These are phyloP conservation scores for Brachionichthys hirsutus DNA, from an alignment of 2,113 vertebrate genomes.

Conservation along the genomic window DNA sequence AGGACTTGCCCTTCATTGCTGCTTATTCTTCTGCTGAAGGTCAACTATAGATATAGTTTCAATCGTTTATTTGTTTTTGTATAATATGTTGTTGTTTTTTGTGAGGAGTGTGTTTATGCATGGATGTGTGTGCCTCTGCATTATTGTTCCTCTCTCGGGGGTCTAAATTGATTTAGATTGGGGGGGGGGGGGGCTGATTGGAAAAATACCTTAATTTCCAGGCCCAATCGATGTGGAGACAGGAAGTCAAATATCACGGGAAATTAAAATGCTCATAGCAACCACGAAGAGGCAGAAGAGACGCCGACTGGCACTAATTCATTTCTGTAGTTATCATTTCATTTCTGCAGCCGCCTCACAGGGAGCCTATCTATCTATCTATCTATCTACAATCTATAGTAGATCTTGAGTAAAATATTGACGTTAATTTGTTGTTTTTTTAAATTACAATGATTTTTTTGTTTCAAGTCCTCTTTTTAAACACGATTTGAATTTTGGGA, in stretches of 20 bases:
- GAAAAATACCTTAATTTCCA: slow-evolving; percentile 99
- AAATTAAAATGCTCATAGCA: slow-evolving; percentile 88
- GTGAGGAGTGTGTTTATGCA: slow-evolving; percentile 14
- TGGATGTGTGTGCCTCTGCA: slow-evolving; percentile 3
- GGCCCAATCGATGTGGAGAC: slow-evolving; percentile 95
- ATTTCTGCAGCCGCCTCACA: slow-evolving; percentile 61
- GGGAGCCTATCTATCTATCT: slow-evolving; percentile 40
- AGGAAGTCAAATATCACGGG: slow-evolving; percentile 98
- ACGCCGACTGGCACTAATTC: slow-evolving; percentile 91
- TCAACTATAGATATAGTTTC: too few relatives aligned
- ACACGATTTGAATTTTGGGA: too few relatives aligned
- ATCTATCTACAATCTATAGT: too few relatives aligned
- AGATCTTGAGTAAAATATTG: background rate
- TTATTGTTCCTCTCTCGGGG: too few relatives aligned
- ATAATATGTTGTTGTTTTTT: background rate
- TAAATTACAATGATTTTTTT: too few relatives aligned
- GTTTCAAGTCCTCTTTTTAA: too few relatives aligned
- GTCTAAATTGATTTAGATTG: too few relatives aligned
- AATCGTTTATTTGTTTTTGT: too few relatives aligned
- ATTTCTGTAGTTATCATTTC: slow-evolving; percentile 85
- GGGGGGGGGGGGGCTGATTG: slow-evolving; percentile 94
- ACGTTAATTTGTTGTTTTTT: too few relatives aligned
- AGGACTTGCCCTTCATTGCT: background rate
- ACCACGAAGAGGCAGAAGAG: slow-evolving; percentile 29
- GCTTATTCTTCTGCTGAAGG: background rate